Evolutionary conservation across 2,888 invertebrate genomes (phyloP).

Genomic region (Anthoptus insignis): DNA sequence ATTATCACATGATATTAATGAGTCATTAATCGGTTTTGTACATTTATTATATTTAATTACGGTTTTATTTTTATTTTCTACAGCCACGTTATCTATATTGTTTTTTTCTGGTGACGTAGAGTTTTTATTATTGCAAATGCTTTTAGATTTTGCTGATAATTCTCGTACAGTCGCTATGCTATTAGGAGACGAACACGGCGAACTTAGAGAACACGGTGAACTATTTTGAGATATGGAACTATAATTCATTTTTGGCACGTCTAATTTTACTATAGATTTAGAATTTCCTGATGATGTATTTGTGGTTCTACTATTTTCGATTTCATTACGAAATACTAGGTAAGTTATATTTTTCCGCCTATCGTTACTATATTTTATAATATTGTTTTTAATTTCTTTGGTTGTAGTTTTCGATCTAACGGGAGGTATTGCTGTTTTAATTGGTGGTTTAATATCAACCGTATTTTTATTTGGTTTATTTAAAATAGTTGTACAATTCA

Average conservation of each 20-base stretch:
- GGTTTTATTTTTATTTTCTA: slow-evolving; percentile 62
- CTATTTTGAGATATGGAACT: slow-evolving; percentile 63
- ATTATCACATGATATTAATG: slow-evolving; percentile 51
- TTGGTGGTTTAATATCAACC: background rate
- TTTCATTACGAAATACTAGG: slow-evolving; percentile 63
- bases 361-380: slow-evolving; percentile 58
- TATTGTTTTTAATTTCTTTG: slow-evolving; percentile 58
- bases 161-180: slow-evolving; percentile 72
- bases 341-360: slow-evolving; percentile 57
- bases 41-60: slow-evolving; percentile 53
- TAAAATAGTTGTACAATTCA: slow-evolving; percentile 16
- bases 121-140: slow-evolving; percentile 53
- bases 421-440: slow-evolving; percentile 13
- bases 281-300: slow-evolving; percentile 45
- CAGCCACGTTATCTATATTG: slow-evolving; percentile 49
- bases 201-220: slow-evolving; percentile 75
- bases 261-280: slow-evolving; percentile 45
- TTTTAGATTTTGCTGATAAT: slow-evolving; percentile 54
- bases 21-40: slow-evolving; percentile 52
- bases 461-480: slow-evolving; percentile 44
- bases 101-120: slow-evolving; percentile 59
- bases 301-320: slow-evolving; percentile 55
- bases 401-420: slow-evolving; percentile 53
- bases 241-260: slow-evolving; percentile 43
- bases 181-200: slow-evolving; percentile 71